Conservation (phyloP, 1,140 invertebrate genomes). For the Hesperophylax magnus region DNA sequence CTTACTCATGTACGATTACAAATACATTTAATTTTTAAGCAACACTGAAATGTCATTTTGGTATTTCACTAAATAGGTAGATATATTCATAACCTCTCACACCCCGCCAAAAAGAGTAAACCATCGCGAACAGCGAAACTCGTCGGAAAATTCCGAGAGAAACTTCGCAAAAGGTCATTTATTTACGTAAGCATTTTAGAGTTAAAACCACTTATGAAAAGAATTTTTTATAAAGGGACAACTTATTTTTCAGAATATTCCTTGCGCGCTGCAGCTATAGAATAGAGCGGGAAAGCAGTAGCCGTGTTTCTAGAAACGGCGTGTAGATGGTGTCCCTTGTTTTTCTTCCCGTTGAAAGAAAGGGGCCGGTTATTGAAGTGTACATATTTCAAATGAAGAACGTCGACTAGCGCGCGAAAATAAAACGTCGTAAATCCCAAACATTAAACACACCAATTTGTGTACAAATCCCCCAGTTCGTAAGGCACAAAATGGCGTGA, state of each 20-base stretch:
- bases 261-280: neutral
- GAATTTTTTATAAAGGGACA: neutral
- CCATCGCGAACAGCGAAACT: neutral
- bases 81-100: neutral
- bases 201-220: neutral
- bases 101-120: neutral
- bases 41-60: constrained; percentile 17
- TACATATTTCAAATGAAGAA: constrained; percentile 47
- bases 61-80: neutral
- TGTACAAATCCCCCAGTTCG: neutral
- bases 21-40: neutral
- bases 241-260: neutral
- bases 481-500: neutral
- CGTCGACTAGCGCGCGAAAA: neutral
- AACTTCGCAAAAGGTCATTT: neutral
- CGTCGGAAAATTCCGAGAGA: neutral
- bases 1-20: too few relatives aligned
- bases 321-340: constrained; percentile 44
- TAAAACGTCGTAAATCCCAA: constrained; percentile 24
- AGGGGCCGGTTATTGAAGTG: constrained; percentile 45
- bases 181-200: neutral
- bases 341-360: constrained; percentile 42
- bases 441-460: constrained; percentile 3
- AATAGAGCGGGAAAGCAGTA: constrained; percentile 26
- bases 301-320: constrained; percentile 31